Conservation (phyloP, 2,888 invertebrate genomes). For the Seira musarum region DNA sequence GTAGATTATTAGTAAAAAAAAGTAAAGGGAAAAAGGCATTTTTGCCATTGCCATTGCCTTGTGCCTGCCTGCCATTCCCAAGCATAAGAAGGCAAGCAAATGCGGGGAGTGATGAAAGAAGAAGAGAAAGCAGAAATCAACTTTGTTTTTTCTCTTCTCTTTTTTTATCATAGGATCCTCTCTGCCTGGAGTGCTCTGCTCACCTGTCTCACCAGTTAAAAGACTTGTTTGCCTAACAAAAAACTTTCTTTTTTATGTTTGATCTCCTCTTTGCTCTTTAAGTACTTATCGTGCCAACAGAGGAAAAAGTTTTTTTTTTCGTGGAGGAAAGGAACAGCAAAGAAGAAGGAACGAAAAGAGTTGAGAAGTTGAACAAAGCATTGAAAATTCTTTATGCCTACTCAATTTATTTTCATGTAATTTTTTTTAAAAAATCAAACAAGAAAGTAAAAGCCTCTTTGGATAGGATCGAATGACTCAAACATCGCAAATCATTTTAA, state of each 20-base stretch:
- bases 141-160: too few species aligned
- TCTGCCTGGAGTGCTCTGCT: not conserved
- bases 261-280: conserved; percentile 10
- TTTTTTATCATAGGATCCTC: not conserved
- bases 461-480: too few species aligned
- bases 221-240: conserved; percentile 10
- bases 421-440: too few species aligned
- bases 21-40: not conserved
- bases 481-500: too few species aligned
- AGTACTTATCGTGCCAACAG: conserved; percentile 3
- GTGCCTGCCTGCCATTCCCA: not conserved
- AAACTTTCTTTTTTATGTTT: not conserved
- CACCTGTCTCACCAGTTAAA: conserved; percentile 10
- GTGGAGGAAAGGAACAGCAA: too few species aligned
- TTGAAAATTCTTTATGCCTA: too few species aligned
- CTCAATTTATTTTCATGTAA: too few species aligned
- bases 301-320: not conserved
- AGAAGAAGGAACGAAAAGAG: too few species aligned
- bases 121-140: conserved; percentile 4
- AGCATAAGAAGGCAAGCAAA: not conserved
- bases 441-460: too few species aligned
- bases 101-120: not conserved
- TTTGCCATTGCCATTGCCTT: not conserved
- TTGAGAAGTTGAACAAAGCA: too few species aligned
- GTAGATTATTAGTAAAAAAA: conserved; percentile 14